Base-by-base conservation (phyloP, 2,888 invertebrate genomes). In the Augochlorella aurata region DNA sequence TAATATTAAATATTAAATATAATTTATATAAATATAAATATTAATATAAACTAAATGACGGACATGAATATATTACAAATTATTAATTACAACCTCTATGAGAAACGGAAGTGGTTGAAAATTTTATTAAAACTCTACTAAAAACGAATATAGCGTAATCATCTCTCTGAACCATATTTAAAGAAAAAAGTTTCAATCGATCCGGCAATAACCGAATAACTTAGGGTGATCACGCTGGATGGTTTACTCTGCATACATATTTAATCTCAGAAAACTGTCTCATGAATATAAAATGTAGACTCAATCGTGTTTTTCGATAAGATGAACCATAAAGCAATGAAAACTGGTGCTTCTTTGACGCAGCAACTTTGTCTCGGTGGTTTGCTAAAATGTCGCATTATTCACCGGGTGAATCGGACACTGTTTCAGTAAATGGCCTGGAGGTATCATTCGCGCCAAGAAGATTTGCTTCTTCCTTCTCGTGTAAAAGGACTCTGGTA, bases 381-480 rank as follows among this genome's bases (percentile, higher is more conserved):
- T 14, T 24, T 58, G 24, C 7, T 16, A 24, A 58, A 58, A 24
- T 58, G 58, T 24, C 58, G 24, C 24, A 24, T 24, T 14, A 8
- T 16, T 12, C 54, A 12, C 24, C n/a, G n/a, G 52, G 52, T 5
- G 29, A 16, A 2, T 63, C 29, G 9, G 29, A 38, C 18, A 38
- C 18, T 63, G 61, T 16, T 63, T 38, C 61, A 9, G 61, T 18
- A 38, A 38, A 63, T 63, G 16, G 29, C 18, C 61, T 18, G 61
- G 9, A 63, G 61, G 18, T 63, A 18, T 63, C 29, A 29, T 63
- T 38, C 29, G 61, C 61, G 61, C 61, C 29, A 63, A 14, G 61
- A 61, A 61, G 29, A 63, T 63, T 63, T 63, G 18, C 9, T 63
- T 63, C 24, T 63, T 63, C 38, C 61, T 63, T 63, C 61, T 29